Base-by-base conservation (phyloP, 2,797 vertebrate genomes). In the Peromyscus eremicus region DNA sequence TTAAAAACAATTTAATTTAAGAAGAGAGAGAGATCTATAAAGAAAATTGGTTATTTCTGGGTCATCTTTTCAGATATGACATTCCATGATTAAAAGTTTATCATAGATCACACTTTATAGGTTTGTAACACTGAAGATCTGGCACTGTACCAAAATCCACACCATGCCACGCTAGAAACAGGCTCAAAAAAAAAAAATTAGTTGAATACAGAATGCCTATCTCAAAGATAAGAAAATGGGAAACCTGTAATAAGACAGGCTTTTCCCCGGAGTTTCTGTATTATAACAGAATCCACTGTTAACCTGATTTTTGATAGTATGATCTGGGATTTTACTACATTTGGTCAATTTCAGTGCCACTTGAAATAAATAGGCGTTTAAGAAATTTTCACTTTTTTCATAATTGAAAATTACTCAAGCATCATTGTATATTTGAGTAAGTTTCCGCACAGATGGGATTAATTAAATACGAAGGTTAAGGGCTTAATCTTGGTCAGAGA, bases 51-150 rank as follows among this genome's bases (percentile, higher is more conserved):
- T 66, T 43, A 95, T 55, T 52, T 92, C 37, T 82, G n/a, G 91
- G 55, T 12, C 87, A n/a, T 16, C 60, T 91, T 94, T 96, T 80
- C 77, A 6, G 66, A 83, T 3, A n/a, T 52, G 73, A 91, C 40
- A 93, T 77, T 76, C 17, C 66, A 68, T 23, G 37, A 83, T 43
- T 79, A 84, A 81, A 68, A 89, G 83, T 80, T 90, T 86, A 89
- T 77, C 66, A 55, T 27, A n/a, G 12, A 68, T 49, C 62, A n/a
- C 17, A 68, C 10, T 49, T 19, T 21, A 34, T 66, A 84, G 82
- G 14, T 64, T 43, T 92, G 34, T 37, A 83, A 83, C 46, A 71
- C 0, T 57, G 49, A 93, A 93, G 66, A 70, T 55, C 29, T 80
- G 68, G 19, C 88, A 37, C 7, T 34, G 6, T 75, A 60, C 16